Base-by-base conservation (phyloP, 2,797 vertebrate genomes). In the Apodemus agrarius region DNA sequence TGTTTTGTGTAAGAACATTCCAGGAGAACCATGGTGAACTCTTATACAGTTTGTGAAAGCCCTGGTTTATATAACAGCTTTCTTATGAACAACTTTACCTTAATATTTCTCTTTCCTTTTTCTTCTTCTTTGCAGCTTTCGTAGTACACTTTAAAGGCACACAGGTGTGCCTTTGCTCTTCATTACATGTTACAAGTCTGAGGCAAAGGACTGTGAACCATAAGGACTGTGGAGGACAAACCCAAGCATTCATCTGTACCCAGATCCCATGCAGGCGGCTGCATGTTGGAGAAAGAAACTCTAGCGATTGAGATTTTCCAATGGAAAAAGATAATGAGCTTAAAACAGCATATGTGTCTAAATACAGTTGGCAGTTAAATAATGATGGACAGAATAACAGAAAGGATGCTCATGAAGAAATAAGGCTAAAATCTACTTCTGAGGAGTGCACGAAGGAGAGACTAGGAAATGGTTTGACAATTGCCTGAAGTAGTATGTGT, bases 271-370 rank as follows among this genome's bases (percentile, higher is more conserved):
- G 98, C 98, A 98, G 98, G 88, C 97, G 98, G 97, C 98, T 98
- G 95, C 87, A 96, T 97, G 97, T 97, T 98, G 97, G 97, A 94
- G 97, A 98, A 97, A 98, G 98, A 98, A 95, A 96, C 93, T 98
- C 98, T 98, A 97, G 96, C 97, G 96, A 96, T 97, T 98, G 96
- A 97, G 96, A 95, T 97, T 98, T 96, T 97, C 97, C 97, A 98
- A 97, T 98, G 59, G 87, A 95, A 98, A 96, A 97, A 99, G 98
- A 99, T 99, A 99, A 99, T 99, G 98, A 99, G 98, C 98, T 98
- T 99, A 98, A 99, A 98, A 98, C 98, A 96, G 97, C 78, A 96
- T n/a, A 95, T 98, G 97, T 95, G 97, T 98, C 98, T 99, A 98
- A 98, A 98, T 98, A 97, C 97, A 98, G 97, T 98, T 98, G 98